These are phyloP conservation scores for Lithodes maja DNA, from an alignment of 2,888 invertebrate genomes.

Conservation along the genomic window DNA sequence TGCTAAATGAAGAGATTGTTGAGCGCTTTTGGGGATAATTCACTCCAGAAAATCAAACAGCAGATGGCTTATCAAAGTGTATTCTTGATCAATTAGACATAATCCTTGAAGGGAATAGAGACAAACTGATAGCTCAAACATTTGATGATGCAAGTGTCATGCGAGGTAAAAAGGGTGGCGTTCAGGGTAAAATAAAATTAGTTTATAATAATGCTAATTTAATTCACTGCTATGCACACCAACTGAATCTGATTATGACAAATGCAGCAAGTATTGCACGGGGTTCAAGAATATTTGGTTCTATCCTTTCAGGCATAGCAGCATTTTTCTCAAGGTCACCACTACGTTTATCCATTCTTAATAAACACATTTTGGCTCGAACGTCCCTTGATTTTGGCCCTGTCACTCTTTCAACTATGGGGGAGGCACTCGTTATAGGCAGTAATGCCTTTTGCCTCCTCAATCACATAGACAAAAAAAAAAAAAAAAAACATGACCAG, in stretches of 20 bases:
- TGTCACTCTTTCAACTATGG: too few species aligned
- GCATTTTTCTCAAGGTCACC: conserved; percentile 53
- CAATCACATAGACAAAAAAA: too few species aligned
- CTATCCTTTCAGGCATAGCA: conserved; percentile 40
- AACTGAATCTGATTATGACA: conserved; percentile 50
- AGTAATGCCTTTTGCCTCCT: too few species aligned
- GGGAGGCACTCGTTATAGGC: too few species aligned
- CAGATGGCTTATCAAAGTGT: conserved; percentile 67
- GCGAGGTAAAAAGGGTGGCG: conserved; percentile 71
- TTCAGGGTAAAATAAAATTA: conserved; percentile 72
- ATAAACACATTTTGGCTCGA: too few species aligned
- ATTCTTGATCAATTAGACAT: conserved; percentile 69
- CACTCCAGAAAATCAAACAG: conserved; percentile 71
- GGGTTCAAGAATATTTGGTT: conserved; percentile 25
- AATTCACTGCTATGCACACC: conserved; percentile 70
- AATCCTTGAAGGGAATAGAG: conserved; percentile 44
- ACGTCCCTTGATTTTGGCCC: too few species aligned
- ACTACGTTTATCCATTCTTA: conserved; percentile 38
- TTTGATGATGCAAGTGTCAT: conserved; percentile 73
- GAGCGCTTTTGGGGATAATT: conserved; percentile 72
- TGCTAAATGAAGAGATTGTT: conserved; percentile 70
- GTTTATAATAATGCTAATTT: conserved; percentile 63
- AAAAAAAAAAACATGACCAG: conserved; percentile 24
- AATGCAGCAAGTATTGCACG: conserved; percentile 44
- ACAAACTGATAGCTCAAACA: conserved; percentile 72